These are phyloP conservation scores for Calyptomena viridis DNA, from an alignment of 2,113 vertebrate species.

Conservation along the genomic window DNA sequence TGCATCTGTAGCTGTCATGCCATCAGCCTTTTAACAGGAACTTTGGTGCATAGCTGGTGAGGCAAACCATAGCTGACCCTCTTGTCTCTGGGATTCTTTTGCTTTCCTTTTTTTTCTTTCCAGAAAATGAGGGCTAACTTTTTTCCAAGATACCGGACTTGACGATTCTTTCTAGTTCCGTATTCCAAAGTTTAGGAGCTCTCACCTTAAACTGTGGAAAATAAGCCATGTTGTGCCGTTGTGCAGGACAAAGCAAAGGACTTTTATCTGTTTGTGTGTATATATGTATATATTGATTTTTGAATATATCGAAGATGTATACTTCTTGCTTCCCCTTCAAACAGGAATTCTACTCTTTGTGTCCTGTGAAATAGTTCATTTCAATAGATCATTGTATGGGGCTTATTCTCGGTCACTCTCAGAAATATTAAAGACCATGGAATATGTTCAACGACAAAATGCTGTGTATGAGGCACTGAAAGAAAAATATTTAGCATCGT, in stretches of 20 bases:
- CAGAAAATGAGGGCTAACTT: not conserved
- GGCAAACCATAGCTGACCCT: not conserved
- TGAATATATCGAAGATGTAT: not conserved
- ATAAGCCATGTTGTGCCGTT: not conserved
- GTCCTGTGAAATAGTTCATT: not conserved
- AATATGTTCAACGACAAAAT: not conserved
- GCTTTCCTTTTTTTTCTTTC: not conserved
- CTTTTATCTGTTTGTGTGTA: not conserved
- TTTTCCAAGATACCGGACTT: not conserved
- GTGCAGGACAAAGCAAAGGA: not conserved
- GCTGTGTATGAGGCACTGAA: not conserved
- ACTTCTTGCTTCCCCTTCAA: not conserved
- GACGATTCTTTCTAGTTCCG: accelerated
- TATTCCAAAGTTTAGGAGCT: not conserved
- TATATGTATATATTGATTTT: not conserved
- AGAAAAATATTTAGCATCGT: not conserved
- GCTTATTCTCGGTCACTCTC: not conserved
- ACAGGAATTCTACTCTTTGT: not conserved
- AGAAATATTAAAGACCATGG: not conserved
- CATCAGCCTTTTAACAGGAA: not conserved
- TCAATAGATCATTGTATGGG: not conserved
- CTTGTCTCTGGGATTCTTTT: not conserved
- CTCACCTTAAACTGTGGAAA: not conserved
- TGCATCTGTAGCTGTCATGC: not conserved
- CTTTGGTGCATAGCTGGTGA: not conserved